A percentile compares a stretch with the other conserved stretches of the same genome.
phyloP scores from a whole-genome alignment of 2,888 invertebrate genomes.

The Phalera bucephala region DNA sequence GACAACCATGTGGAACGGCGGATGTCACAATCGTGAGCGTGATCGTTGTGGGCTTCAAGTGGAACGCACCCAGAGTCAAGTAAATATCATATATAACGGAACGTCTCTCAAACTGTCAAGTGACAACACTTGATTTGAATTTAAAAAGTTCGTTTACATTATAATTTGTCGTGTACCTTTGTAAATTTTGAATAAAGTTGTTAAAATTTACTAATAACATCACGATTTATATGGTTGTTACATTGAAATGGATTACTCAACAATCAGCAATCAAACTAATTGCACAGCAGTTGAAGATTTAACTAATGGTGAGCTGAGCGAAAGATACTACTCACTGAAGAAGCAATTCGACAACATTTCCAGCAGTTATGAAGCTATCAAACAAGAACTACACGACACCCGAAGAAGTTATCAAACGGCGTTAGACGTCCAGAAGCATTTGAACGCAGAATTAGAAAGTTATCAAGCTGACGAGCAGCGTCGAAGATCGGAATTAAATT shows the following conservation, averaged over 20 bases:
- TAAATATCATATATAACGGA: too few species aligned
- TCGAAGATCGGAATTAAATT: slow-evolving; percentile 49
- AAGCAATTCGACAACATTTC: slow-evolving; percentile 66
- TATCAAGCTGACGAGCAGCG: slow-evolving; percentile 63
- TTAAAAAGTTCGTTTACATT: too few species aligned
- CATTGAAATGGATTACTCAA: slow-evolving; percentile 69
- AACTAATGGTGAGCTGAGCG: slow-evolving; percentile 64
- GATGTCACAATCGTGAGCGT: too few species aligned
- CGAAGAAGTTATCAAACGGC: slow-evolving; percentile 70
- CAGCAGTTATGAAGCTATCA: slow-evolving; percentile 58
- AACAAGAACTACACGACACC: slow-evolving; percentile 73
- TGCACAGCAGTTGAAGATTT: slow-evolving; percentile 64
- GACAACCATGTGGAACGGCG: too few species aligned
- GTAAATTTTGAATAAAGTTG: too few species aligned
- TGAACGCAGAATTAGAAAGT: slow-evolving; percentile 67
- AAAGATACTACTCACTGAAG: slow-evolving; percentile 66
- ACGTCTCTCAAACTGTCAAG: too few species aligned
- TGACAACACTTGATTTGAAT: too few species aligned
- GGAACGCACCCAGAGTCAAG: too few species aligned
- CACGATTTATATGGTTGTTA: too few species aligned
- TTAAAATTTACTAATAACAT: too few species aligned
- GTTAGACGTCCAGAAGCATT: slow-evolving; percentile 69
- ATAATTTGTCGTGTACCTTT: too few species aligned
- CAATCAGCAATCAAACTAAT: slow-evolving; percentile 68
- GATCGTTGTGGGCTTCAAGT: too few species aligned